Evolutionary conservation across 2,113 vertebrate species (phyloP), one percentile per base, ranked within the genome.

Genomic region (Scomber scombrus): DNA sequence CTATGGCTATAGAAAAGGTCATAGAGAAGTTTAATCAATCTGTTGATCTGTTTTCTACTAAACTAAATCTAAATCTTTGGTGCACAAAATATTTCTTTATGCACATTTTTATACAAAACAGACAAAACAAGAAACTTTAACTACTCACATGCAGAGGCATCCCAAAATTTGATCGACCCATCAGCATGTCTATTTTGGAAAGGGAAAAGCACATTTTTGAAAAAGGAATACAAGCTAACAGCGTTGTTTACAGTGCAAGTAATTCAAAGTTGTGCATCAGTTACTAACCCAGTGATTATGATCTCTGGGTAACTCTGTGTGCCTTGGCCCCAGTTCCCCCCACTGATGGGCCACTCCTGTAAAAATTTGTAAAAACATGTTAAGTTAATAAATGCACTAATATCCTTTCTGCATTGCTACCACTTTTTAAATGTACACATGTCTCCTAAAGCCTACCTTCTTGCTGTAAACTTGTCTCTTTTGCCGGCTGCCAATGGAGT

Each of bases 381-480:
- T 40, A 18, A 45, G 5, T 21, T 15, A 19, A 57, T 50, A 3
- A 12, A 26, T 23, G 12, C 4, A 49, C 15, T 40, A 14, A 55
- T 7, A 16, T 11, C 2, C 34, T 40, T 40, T 40, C 34, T 40
- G 0, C 6, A 43, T 14, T 14, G 11, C 21, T 40, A 21, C 2
- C 14, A 62, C 5, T 21, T 47, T 23, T 15, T 11, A 11, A 18
- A 52, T 60, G 2, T 34, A 40, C 31, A 40, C 40, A 40, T 16
- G 29, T 16, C 3, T 46, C 19, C 7, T 16, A 4, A 21, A 60
- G 19, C n/a, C 57, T 93, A 99, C 98, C 97, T 98, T 99, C 94
- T 99, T 99, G 92, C 98, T 99, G 93, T 97, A 99, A 66, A 96
- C 97, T 92, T 99, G 98, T 83, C 97, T 96, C 83, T 99, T 99